phyloP scores from a whole-genome alignment of 2,888 invertebrate species.

The Thyatira batis region DNA sequence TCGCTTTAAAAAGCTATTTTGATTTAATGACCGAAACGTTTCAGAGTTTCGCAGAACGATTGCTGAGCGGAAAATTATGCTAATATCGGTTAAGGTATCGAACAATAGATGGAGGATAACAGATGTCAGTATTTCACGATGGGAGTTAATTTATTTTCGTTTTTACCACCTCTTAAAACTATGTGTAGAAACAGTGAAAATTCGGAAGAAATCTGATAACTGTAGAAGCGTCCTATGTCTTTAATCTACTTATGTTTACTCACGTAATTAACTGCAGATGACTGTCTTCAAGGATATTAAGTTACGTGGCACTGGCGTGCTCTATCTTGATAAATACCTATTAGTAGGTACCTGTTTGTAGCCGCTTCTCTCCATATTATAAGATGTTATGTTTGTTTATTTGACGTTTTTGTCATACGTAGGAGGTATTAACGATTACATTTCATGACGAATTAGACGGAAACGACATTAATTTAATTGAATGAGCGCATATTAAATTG shows the following conservation, averaged over 20 bases:
- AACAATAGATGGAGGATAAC: conserved; percentile 37
- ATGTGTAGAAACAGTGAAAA: conserved; percentile 20
- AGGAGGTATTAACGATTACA: background rate
- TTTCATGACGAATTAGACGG: conserved; percentile 31
- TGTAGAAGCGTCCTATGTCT: conserved; percentile 50
- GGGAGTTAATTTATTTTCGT: conserved; percentile 6
- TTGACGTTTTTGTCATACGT: background rate
- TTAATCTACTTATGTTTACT: conserved; percentile 58
- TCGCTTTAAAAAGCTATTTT: conserved; percentile 43
- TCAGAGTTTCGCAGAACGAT: conserved; percentile 46
- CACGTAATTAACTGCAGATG: conserved; percentile 60
- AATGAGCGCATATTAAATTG: background rate
- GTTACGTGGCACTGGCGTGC: conserved; percentile 56
- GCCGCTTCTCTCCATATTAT: background rate
- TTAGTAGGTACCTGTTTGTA: background rate
- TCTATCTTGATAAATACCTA: conserved; percentile 45
- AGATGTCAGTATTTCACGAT: conserved; percentile 29
- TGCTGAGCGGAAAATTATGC: conserved; percentile 68
- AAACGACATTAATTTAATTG: background rate
- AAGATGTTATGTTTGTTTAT: too few relatives aligned
- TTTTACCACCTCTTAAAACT: conserved; percentile 6
- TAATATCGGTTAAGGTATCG: conserved; percentile 43
- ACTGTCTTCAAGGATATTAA: conserved; percentile 62
- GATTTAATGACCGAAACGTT: conserved; percentile 50
- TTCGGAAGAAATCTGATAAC: conserved; percentile 51